Percentiles rank a stretch among this genome's conserved stretches.
These are phyloP conservation scores for Drosophila anomalipes DNA, from an alignment of 2,888 invertebrate species.

Conservation along the genomic window DNA sequence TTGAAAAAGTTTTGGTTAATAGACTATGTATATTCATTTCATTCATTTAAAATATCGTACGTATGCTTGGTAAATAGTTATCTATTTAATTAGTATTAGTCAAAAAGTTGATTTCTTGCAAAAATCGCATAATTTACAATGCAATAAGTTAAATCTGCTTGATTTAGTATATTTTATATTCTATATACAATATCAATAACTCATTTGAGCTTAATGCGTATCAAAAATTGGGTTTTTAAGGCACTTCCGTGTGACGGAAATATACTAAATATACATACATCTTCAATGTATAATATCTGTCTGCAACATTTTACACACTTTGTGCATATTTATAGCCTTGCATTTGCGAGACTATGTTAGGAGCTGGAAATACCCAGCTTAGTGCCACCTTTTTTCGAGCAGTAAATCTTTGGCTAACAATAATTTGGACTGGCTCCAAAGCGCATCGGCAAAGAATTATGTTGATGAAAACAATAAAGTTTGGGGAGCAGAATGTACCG, in stretches of 20 bases:
- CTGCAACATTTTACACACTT: constrained; percentile 53
- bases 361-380: constrained; percentile 66
- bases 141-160: constrained; percentile 49
- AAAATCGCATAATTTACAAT: constrained; percentile 72
- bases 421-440: constrained; percentile 75
- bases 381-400: constrained; percentile 65
- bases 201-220: constrained; percentile 59
- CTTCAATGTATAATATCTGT: constrained; percentile 34
- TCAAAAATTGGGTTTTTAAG: constrained; percentile 78
- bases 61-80: constrained; percentile 71
- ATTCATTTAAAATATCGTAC: constrained; percentile 79
- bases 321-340: constrained; percentile 57
- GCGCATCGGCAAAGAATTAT: constrained; percentile 72
- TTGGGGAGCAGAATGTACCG: constrained; percentile 32
- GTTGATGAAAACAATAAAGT: constrained; percentile 78
- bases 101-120: constrained; percentile 73
- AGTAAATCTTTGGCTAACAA: constrained; percentile 76
- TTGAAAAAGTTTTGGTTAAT: constrained; percentile 60
- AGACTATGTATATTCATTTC: constrained; percentile 46
- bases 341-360: constrained; percentile 57
- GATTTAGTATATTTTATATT: constrained; percentile 21
- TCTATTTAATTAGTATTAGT: constrained; percentile 70
- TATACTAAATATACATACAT: constrained; percentile 67
- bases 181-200: constrained; percentile 52
- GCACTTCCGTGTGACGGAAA: constrained; percentile 86